Evolutionary conservation across 1,140 invertebrate species (phyloP), one percentile per base, ranked within the genome.

Genomic region (Ditylenchus dipsaci): DNA sequence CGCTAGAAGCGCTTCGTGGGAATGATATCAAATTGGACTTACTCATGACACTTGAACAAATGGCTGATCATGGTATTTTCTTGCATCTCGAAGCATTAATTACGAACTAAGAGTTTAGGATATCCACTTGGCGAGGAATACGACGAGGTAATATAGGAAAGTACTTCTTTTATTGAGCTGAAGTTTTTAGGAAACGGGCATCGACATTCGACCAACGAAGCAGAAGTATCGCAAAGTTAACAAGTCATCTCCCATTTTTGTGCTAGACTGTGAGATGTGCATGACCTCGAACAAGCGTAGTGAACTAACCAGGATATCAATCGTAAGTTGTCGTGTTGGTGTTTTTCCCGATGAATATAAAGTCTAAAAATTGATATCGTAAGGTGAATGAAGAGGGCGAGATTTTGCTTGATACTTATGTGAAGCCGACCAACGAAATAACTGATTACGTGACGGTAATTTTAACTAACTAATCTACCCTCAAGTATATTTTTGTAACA

Each of bases 241-340:
- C 15, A 45, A 71, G 27, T 19, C 17, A 13, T 70, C 69, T 19
- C 69, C 69, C 13, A 64, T 71, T 17, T 71, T 71, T 53, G 56
- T 74, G 7, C 11, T 71, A 3, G 69, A 71, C 43, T 71, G 69
- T 43, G 69, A 71, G 29, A 71, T 71, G 69, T 71, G 69, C 53
- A 56, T 62, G 38, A 71, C 69, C 21, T 38, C 70, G 1, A 23
- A 15, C 17, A 29, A 62, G 27, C 69, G 56, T 9, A 23, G 59
- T 38, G 69, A 71, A 23, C n/a, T 71, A 13, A 74, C 69, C 8
- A 13, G 69, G 15, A 72, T 71, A 27, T 71, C 69, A 3, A 58
- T 71, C 42, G 69, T 71, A 21, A 43, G 21, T 63, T 63, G 0
- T 45, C 0, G 15, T 38, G 8, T 57, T 1, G 0, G 33, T n/a